These are phyloP conservation scores for Noctua fimbriata DNA, from an alignment of 2,888 invertebrate genomes.

Conservation along the genomic window DNA sequence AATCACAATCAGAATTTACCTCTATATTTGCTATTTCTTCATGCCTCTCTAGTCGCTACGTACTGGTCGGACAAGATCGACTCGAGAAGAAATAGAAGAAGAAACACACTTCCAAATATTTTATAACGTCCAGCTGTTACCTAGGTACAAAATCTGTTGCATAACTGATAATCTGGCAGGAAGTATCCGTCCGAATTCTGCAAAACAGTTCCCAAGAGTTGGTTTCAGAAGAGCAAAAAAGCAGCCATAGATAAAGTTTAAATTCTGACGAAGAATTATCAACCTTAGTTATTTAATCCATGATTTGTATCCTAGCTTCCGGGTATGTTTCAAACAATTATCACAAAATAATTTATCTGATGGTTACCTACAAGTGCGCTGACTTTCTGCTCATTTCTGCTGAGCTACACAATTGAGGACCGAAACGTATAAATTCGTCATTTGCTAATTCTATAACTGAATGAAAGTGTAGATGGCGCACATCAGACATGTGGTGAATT, in stretches of 20 bases:
- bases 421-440: conserved; percentile 36
- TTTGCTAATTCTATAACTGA: conserved; percentile 52
- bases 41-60: background rate
- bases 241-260: background rate
- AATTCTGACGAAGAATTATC: background rate
- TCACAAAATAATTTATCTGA: background rate
- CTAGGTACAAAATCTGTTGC: background rate
- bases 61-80: background rate
- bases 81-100: background rate
- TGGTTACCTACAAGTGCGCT: background rate
- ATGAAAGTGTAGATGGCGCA: background rate
- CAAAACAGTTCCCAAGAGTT: background rate
- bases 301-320: background rate
- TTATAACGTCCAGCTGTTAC: background rate
- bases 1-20: background rate
- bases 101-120: background rate
- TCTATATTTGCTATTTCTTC: background rate
- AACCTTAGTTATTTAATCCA: background rate
- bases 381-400: conserved; percentile 18
- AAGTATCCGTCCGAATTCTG: background rate
- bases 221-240: background rate
- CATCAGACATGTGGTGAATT: conserved; percentile 21
- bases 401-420: background rate
- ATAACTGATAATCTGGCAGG: background rate
- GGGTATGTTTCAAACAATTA: background rate